phyloP scores from a whole-genome alignment of 2,113 vertebrate genomes.

The Campylorhamphus procurvoides region DNA sequence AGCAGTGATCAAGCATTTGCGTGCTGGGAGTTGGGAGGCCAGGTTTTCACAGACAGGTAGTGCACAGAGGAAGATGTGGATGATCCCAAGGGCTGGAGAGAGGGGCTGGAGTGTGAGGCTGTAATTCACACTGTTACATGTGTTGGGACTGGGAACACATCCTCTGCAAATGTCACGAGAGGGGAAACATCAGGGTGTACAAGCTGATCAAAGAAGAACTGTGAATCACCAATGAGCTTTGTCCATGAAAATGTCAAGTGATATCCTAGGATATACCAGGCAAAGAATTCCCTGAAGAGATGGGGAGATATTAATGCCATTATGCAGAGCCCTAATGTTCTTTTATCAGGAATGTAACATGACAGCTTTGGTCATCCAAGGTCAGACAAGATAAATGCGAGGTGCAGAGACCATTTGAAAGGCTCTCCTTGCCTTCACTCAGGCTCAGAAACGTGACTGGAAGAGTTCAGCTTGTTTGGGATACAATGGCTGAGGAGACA shows the following conservation, averaged over 20 bases:
- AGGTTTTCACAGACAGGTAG: background rate
- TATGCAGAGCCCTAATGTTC: background rate
- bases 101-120: background rate
- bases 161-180: conserved; percentile 39
- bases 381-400: background rate
- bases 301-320: background rate
- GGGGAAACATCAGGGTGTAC: conserved; percentile 21
- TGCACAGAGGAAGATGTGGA: background rate
- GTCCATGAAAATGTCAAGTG: conserved; percentile 53
- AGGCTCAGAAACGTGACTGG: background rate
- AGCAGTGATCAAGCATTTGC: background rate
- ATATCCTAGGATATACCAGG: background rate
- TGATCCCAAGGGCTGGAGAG: background rate
- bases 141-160: conserved; percentile 1
- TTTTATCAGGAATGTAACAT: background rate
- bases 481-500: background rate
- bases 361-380: conserved; percentile 28
- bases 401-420: background rate
- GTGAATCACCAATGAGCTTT: conserved; percentile 24
- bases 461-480: background rate
- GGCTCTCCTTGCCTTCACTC: background rate
- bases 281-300: conserved; percentile 16
- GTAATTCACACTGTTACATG: background rate
- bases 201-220: conserved; percentile 46
- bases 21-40: background rate